Evolutionary conservation across 92 coral and sea anemone species (phyloP), one percentile per base, ranked within the genome.

Genomic region (Galaxea fascicularis): DNA sequence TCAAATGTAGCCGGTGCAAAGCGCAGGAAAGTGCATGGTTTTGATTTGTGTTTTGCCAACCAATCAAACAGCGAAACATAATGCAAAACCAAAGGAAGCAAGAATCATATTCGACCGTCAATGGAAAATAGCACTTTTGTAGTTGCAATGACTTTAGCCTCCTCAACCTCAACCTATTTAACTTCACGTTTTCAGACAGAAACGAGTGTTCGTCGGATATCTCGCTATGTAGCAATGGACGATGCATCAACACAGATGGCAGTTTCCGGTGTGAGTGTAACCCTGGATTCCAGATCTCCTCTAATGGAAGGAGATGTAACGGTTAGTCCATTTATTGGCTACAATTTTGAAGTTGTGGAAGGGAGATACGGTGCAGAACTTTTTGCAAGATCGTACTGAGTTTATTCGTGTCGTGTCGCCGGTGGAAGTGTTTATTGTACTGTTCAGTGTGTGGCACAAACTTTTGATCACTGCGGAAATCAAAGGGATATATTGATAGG

Each of bases 211-310:
- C 91, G 41, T 39, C 93, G 27, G 80, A 92, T 58, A 70, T 82
- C 2, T 68, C 66, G 68, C 87, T 92, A 53, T 96, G 99, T 62
- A 85, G 91, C n/a, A 96, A 95, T 87, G 99, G 99, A n/a, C 87
- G 91, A 30, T 96, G 99, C 59, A 67, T 90, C n/a, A 96, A 96
- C 89, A 96, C 91, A 21, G 80, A 78, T 8, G 97, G 98, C 0
- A 89, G 95, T 27, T 96, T 86, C 82, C 77, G 74, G 20, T 96
- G 99, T 59, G 79, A 75, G 9, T 96, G 99, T 59, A 92, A 86
- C 28, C 22, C 39, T 31, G 99, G 97, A 13, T 96, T 68, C 77
- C 76, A 87, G 52, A 76, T 95, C 74, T 90, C 96, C 65, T 73
- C 83, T 6, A 90, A 96, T 74, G 92, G 90, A 73, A 95, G 85